Evolutionary conservation across 2,113 vertebrate species (phyloP).

Genomic region (Chaetorhynchus papuensis): DNA sequence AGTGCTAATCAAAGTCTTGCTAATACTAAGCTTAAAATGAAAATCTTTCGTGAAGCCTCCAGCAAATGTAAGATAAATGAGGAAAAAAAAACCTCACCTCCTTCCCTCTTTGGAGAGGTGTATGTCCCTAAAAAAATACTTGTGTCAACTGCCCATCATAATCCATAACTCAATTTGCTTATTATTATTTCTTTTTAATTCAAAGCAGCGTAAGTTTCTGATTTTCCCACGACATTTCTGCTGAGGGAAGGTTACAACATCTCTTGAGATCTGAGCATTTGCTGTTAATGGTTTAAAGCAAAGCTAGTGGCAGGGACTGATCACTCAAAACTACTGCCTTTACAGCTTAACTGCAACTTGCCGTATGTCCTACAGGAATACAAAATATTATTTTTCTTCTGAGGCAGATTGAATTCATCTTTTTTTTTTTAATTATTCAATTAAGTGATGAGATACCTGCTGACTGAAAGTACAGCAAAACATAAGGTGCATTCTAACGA

Average conservation of each 20-base stretch:
- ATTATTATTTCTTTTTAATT: background rate
- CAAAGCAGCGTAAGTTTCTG: background rate
- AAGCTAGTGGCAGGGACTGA: background rate
- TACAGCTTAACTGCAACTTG: background rate
- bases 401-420: background rate
- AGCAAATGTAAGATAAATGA: background rate
- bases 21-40: background rate
- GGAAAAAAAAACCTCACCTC: background rate
- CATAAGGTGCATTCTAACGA: background rate
- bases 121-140: background rate
- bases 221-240: background rate
- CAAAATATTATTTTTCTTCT: background rate
- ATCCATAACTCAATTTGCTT: background rate
- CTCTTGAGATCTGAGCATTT: background rate
- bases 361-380: fast-evolving
- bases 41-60: background rate
- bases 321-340: background rate
- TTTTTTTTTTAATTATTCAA: background rate
- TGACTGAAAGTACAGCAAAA: background rate
- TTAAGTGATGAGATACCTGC: background rate
- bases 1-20: background rate
- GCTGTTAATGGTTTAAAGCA: background rate
- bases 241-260: background rate
- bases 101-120: background rate
- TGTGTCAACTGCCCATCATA: background rate